phyloP scores from a whole-genome alignment of 2,888 invertebrate species.

The Mythimna lalbum region DNA sequence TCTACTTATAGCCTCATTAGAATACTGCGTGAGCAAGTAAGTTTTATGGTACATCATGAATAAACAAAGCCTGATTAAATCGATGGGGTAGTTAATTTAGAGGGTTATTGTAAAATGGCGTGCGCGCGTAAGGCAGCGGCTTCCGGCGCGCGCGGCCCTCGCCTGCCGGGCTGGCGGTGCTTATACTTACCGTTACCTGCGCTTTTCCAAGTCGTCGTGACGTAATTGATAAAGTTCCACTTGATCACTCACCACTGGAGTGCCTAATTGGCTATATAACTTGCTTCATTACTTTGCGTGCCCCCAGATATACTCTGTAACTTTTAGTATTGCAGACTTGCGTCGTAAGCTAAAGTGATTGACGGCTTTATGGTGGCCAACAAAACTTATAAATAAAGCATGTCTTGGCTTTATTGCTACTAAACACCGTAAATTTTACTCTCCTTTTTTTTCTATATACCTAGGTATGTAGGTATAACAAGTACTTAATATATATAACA shows the following conservation, averaged over 20 bases:
- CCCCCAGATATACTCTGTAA: slow-evolving; percentile 29
- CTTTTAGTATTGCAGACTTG: slow-evolving; percentile 43
- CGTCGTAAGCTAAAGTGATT: slow-evolving; percentile 61
- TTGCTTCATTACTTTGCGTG: slow-evolving; percentile 55
- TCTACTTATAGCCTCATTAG: slow-evolving; percentile 35
- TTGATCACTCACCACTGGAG: slow-evolving; percentile 60
- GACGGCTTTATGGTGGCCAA: slow-evolving; percentile 42
- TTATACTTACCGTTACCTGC: slow-evolving; percentile 42
- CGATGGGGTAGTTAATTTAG: slow-evolving; percentile 73
- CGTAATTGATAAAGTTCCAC: slow-evolving; percentile 66
- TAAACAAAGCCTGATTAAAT: slow-evolving; percentile 73
- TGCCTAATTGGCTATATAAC: slow-evolving; percentile 54
- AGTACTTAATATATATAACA: not conserved
- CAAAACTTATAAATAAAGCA: slow-evolving; percentile 45
- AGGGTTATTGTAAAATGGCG: slow-evolving; percentile 80
- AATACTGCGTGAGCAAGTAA: slow-evolving; percentile 51
- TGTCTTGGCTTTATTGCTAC: slow-evolving; percentile 30
- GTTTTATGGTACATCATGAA: slow-evolving; percentile 52
- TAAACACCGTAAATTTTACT: slow-evolving; percentile 28
- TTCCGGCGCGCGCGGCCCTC: slow-evolving; percentile 78
- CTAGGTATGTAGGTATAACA: slow-evolving; percentile 1
- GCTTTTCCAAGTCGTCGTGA: slow-evolving; percentile 55
- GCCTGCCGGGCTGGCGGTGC: slow-evolving; percentile 59
- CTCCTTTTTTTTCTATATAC: slow-evolving; percentile 8
- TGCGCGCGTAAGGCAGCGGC: slow-evolving; percentile 73